Evolutionary conservation across 2,113 vertebrate species (phyloP).

Genomic region (Puntigrus tetrazona): DNA sequence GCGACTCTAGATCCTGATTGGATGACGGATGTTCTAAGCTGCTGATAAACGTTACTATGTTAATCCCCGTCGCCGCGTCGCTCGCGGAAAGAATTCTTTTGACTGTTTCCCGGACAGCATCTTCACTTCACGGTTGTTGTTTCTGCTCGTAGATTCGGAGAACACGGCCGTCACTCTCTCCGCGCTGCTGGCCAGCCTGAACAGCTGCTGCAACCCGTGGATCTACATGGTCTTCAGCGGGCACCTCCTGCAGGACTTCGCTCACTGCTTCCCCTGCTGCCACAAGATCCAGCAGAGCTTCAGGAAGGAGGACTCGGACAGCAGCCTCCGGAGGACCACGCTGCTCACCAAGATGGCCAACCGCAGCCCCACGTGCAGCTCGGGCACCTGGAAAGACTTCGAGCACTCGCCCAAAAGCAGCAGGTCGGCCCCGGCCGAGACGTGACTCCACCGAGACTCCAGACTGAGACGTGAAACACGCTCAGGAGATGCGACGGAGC

Average conservation of each 20-base stretch:
- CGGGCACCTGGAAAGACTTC: constrained; percentile 78
- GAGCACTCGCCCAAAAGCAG: constrained; percentile 72
- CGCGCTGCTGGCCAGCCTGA: constrained; percentile 89
- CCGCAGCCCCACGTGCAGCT: constrained; percentile 83
- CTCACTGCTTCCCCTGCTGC: constrained; percentile 84
- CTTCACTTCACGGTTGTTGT: background rate
- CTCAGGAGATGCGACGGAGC: background rate
- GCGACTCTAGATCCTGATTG: background rate
- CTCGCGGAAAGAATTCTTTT: background rate
- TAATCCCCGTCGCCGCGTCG: background rate
- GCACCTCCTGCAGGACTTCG: constrained; percentile 90
- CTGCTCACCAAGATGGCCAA: constrained; percentile 81
- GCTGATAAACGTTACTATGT: background rate
- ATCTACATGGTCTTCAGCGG: constrained; percentile 99
- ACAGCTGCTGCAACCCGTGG: constrained; percentile 98
- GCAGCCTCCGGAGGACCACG: constrained; percentile 83
- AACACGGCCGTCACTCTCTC: constrained; percentile 87
- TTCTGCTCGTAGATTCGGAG: constrained; percentile 81
- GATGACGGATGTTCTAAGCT: background rate
- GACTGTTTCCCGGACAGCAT: background rate
- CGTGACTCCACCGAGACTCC: constrained; percentile 22
- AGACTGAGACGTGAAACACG: background rate
- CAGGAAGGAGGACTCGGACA: constrained; percentile 90
- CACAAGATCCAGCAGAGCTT: constrained; percentile 69
- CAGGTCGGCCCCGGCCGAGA: background rate